A percentile compares a stretch with the other conserved stretches of the same genome.
phyloP scores from a whole-genome alignment of 2,797 vertebrate species.

The Kryptopterus vitreolus region DNA sequence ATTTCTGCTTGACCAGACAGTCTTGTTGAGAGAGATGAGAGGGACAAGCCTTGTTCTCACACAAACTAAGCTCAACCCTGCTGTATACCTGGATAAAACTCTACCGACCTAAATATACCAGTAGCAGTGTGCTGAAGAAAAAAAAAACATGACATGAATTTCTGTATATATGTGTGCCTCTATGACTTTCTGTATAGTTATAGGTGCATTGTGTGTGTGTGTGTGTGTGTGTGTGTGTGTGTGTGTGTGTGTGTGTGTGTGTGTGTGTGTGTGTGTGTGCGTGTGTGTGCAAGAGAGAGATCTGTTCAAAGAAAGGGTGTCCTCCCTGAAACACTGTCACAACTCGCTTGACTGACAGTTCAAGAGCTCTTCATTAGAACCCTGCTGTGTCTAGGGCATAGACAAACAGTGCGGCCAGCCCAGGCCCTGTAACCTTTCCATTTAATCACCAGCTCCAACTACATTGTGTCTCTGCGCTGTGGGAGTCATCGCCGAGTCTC shows the following conservation, averaged over 20 bases:
- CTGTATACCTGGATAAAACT: conserved; percentile 57
- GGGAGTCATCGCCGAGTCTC: conserved; percentile 64
- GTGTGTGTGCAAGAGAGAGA: conserved; percentile 48
- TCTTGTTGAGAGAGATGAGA: conserved; percentile 58
- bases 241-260: background rate
- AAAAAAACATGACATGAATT: background rate
- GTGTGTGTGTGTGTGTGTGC: conserved; percentile 50
- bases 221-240: background rate
- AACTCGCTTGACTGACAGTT: conserved; percentile 77
- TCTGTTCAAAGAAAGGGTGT: conserved; percentile 63
- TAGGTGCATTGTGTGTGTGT: background rate
- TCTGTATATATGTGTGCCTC: conserved; percentile 4
- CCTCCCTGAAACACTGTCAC: conserved; percentile 82
- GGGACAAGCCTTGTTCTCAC: conserved; percentile 55
- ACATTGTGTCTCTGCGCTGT: conserved; percentile 66
- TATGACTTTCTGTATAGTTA: background rate
- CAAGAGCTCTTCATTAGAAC: conserved; percentile 87
- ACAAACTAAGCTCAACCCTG: conserved; percentile 64
- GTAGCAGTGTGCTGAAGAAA: background rate
- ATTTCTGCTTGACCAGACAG: conserved; percentile 79
- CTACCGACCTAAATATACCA: conserved; percentile 1
- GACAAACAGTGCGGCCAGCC: conserved; percentile 72
- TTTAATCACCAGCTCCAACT: conserved; percentile 75
- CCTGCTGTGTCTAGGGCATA: conserved; percentile 69
- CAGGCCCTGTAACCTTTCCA: conserved; percentile 75